A percentile compares a stretch with the other conserved stretches of the same genome.
Conservation (phyloP, 2,797 vertebrate species). For the Chiropotes sagulatus region DNA sequence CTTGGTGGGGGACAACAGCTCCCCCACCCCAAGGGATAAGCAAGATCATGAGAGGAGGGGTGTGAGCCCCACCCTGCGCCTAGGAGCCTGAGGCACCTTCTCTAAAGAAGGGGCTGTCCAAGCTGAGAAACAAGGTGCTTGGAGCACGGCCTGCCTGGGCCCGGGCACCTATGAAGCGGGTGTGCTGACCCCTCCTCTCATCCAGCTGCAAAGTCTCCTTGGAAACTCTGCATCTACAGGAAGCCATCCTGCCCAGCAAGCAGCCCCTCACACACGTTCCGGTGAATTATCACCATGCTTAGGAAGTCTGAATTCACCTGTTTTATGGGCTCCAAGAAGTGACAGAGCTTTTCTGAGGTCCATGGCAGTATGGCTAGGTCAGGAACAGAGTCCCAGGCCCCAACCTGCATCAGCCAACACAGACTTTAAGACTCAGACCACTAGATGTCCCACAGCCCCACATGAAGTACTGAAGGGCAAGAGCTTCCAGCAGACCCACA, state of each 20-base stretch:
- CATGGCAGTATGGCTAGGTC: background rate
- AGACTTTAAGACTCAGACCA: background rate
- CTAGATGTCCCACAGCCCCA: accelerated
- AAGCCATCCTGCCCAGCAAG: background rate
- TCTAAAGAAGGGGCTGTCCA: background rate
- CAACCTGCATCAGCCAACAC: background rate
- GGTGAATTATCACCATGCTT: accelerated
- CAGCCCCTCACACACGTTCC: background rate
- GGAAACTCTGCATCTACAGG: background rate
- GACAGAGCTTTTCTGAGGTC: background rate
- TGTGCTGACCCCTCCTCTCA: background rate
- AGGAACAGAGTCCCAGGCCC: background rate
- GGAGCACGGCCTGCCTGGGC: background rate
- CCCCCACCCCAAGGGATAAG: background rate
- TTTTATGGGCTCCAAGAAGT: background rate
- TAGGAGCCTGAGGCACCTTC: background rate
- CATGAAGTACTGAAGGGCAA: background rate
- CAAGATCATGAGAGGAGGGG: background rate
- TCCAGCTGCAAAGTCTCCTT: background rate
- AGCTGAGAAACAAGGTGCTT: background rate
- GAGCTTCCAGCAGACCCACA: background rate
- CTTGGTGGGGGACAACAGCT: background rate
- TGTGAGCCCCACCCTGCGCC: background rate
- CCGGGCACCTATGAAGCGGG: background rate
- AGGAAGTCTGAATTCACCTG: background rate